Evolutionary conservation across 2,888 invertebrate genomes (phyloP), one percentile per base, ranked within the genome.

Genomic region (Thymelicus acteon): DNA sequence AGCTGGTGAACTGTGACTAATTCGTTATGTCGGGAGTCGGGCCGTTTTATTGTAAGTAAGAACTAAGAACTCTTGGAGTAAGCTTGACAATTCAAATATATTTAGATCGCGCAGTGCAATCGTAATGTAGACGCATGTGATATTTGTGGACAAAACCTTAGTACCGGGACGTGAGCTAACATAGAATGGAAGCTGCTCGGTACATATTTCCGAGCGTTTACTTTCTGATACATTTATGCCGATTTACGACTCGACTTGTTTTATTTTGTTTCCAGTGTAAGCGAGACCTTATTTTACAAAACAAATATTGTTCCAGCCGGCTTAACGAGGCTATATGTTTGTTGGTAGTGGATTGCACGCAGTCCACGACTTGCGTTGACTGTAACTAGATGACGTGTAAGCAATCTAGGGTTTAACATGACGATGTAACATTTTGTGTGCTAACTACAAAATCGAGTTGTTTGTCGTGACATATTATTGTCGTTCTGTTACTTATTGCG

Each of bases 1-100:
- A 52, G 49, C 19, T 52, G 49, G 70, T 70, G 49, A 63, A 70
- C 63, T 64, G 57, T 70, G 70, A 70, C 70, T 70, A 70, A 70
- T 64, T 64, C 64, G n/a, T 19, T 47, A 19, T 48, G 37, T 47
- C 39, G 48, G 37, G 60, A 48, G 31, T 39, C 58, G 57, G 13
- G 12, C 58, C 31, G 69, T 70, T 70, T 70, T 70, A 64, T 70
- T 70, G 69, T 70, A 64, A 62, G 60, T 61, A 52, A 64, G 64
- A 64, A 48, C 63, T 61, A 52, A 64, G 64, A 64, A 48, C 63
- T 58, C 69, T 69, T 63, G 68, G 57, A 54, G 67, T 57, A 44
- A 47, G 70, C 70, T 70, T 70, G 70, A 70, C 70, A 70, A 70
- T 70, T 70, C 60, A 70, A 71, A 71, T 71, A 71, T 71, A 71